phyloP scores from a whole-genome alignment of 2,888 invertebrate species.

The Dendrolimus houi region DNA sequence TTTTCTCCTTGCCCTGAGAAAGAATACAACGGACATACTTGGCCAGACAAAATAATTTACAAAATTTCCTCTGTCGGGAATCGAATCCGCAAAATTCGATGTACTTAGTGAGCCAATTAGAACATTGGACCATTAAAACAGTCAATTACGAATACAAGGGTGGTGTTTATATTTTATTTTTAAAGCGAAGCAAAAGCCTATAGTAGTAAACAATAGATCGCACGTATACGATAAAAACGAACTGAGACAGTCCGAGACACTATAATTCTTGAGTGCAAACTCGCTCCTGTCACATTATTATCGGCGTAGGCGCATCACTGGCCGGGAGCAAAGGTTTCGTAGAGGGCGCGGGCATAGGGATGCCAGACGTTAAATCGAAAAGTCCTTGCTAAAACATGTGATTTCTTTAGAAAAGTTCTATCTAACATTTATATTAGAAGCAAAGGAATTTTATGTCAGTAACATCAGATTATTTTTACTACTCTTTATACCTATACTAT shows the following conservation, averaged over 20 bases:
- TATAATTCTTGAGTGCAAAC: conserved; percentile 27
- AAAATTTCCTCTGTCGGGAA: no score
- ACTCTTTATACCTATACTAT: no score
- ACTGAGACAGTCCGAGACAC: not conserved
- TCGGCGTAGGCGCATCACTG: conserved; percentile 63
- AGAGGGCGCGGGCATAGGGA: conserved; percentile 38
- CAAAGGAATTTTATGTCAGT: no score
- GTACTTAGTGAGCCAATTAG: conserved; percentile 1
- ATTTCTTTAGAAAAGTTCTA: no score
- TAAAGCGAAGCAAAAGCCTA: not conserved
- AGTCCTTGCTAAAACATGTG: not conserved
- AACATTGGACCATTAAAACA: not conserved
- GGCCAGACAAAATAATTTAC: no score
- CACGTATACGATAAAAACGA: not conserved
- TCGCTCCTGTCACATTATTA: conserved; percentile 57
- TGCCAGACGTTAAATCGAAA: not conserved
- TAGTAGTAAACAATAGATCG: not conserved
- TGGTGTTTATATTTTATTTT: not conserved
- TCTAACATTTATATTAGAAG: no score
- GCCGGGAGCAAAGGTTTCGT: conserved; percentile 72
- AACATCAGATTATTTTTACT: no score
- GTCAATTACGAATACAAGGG: not conserved
- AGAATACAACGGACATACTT: no score
- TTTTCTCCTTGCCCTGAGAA: no score
- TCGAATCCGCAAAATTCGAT: not conserved